phyloP scores from a whole-genome alignment of 2,888 invertebrate genomes.

The Crematogaster levior region DNA sequence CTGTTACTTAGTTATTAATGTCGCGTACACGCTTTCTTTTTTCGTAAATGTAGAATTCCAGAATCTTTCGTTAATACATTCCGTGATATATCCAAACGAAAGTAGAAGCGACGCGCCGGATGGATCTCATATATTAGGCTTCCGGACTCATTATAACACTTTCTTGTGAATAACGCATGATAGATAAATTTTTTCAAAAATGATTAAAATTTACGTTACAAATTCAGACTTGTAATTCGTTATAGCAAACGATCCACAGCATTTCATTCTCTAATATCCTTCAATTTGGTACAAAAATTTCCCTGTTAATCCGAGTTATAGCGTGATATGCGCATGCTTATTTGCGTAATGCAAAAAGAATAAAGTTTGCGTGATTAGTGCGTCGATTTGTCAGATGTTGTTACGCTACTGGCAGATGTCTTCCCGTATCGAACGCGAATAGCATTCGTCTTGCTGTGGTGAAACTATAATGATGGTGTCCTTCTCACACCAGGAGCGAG shows the following conservation, averaged over 20 bases:
- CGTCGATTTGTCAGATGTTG: conserved; percentile 14
- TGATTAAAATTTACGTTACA: background rate
- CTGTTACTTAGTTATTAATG: conserved; percentile 12
- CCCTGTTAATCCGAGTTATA: background rate
- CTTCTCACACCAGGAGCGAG: conserved; percentile 81
- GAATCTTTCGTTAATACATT: conserved; percentile 1
- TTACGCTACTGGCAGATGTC: conserved; percentile 79
- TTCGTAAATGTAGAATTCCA: conserved; percentile 16
- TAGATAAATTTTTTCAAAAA: background rate
- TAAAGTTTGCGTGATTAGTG: background rate
- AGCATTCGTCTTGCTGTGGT: conserved; percentile 75
- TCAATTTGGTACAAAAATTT: background rate
- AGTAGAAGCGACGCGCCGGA: background rate
- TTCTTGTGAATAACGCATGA: background rate
- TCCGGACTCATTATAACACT: background rate
- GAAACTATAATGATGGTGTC: conserved; percentile 79
- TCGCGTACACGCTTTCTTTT: conserved; percentile 17
- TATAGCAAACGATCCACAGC: background rate
- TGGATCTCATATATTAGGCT: background rate
- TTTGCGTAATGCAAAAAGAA: conserved; percentile 14
- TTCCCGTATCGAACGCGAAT: conserved; percentile 76
- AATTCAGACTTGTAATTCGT: background rate
- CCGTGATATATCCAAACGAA: background rate
- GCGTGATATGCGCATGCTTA: background rate
- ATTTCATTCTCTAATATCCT: background rate